Evolutionary conservation across 1,140 invertebrate species (phyloP).

Genomic region (Holcopasites calliopsidis): DNA sequence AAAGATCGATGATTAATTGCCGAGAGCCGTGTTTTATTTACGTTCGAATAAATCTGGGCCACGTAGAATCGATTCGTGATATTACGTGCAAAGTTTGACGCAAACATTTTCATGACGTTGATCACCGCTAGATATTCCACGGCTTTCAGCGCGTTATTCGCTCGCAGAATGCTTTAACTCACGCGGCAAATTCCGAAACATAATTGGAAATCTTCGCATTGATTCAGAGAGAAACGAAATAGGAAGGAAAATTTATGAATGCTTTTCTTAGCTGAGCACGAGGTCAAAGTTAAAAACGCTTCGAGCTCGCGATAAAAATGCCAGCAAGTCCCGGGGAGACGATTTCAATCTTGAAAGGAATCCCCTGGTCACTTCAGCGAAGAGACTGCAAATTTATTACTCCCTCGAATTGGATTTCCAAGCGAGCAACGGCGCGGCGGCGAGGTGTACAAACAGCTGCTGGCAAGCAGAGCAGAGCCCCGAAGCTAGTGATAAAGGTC

Average conservation of each 20-base stretch:
- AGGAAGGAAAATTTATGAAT: too few relatives aligned
- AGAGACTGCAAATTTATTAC: conserved; percentile 20
- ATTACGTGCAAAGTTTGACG: conserved; percentile 6
- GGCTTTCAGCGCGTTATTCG: not conserved
- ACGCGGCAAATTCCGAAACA: not conserved
- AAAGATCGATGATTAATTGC: conserved; percentile 24
- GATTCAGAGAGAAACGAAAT: not conserved
- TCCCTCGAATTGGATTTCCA: conserved; percentile 18
- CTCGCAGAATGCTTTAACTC: not conserved
- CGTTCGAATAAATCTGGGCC: conserved; percentile 23
- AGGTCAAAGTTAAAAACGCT: too few relatives aligned
- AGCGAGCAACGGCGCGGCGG: not conserved
- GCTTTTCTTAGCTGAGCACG: too few relatives aligned
- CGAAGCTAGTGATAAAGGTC: conserved; percentile 8
- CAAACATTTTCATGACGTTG: not conserved
- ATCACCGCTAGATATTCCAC: not conserved
- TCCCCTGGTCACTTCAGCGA: not conserved
- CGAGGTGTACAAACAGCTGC: conserved; percentile 25
- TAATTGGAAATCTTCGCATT: conserved; percentile 14
- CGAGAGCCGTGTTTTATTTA: not conserved
- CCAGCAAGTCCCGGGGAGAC: not conserved
- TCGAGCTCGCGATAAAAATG: conserved; percentile 9
- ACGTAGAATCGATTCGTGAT: not conserved
- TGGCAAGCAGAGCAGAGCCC: not conserved
- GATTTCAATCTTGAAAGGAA: conserved; percentile 14